Evolutionary conservation across 2,797 vertebrate species (phyloP).

Genomic region (Paramormyrops hopkinsi): DNA sequence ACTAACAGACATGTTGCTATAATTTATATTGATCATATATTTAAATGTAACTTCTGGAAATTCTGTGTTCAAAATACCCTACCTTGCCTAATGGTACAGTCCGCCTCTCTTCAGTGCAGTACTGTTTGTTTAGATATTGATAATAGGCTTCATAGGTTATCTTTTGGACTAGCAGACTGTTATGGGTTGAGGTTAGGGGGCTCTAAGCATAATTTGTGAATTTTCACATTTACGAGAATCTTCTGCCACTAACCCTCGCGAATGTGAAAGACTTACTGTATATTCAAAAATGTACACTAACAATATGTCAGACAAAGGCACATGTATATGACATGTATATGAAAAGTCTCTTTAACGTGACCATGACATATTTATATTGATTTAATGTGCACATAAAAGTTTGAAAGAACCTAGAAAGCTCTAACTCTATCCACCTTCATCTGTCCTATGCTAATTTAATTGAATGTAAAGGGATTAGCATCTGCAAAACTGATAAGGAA

Average conservation of each 20-base stretch:
- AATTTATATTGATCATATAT: neutral
- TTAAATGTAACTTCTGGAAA: neutral
- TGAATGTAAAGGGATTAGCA: neutral
- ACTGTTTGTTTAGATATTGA: neutral
- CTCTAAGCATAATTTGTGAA: neutral
- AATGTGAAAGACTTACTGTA: neutral
- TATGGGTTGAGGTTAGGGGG: neutral
- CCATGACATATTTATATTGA: neutral
- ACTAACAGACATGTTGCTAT: neutral
- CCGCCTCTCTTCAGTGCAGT: neutral
- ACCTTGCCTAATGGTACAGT: neutral
- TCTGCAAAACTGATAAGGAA: constrained; percentile 9
- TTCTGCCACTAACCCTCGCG: neutral
- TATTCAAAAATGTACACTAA: neutral
- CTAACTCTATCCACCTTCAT: neutral
- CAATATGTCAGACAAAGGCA: neutral
- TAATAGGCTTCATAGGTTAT: neutral
- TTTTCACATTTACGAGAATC: neutral
- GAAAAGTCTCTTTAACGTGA: neutral
- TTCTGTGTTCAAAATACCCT: neutral
- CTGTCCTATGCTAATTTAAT: constrained; percentile 8
- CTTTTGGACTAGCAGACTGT: neutral
- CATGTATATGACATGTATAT: neutral
- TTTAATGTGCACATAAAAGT: neutral
- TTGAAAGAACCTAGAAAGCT: neutral